These are phyloP conservation scores for Nicator chloris DNA, from an alignment of 2,113 vertebrate species.

Conservation along the genomic window DNA sequence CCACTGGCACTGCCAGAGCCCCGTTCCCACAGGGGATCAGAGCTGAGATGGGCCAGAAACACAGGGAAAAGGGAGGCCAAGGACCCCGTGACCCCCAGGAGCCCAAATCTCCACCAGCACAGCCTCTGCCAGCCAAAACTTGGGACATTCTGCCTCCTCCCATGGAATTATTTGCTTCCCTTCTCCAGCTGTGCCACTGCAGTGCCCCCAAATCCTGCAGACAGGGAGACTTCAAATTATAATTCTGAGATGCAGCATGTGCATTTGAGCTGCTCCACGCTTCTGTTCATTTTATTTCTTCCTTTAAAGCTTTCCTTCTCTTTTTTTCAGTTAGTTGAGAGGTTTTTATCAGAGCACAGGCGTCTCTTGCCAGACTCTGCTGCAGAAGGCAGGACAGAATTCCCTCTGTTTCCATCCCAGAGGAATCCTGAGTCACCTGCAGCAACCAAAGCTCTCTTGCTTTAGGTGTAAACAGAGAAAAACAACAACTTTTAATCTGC, in stretches of 20 bases:
- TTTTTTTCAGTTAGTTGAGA: background rate
- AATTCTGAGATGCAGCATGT: rapidly evolving
- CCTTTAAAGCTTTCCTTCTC: background rate
- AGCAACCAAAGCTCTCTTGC: background rate
- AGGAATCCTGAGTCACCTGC: background rate
- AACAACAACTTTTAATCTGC: background rate
- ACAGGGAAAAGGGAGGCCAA: background rate
- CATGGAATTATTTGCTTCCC: rapidly evolving
- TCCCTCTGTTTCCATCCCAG: background rate
- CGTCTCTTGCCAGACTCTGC: background rate
- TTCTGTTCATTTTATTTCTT: background rate
- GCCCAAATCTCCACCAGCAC: background rate
- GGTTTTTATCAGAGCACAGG: background rate
- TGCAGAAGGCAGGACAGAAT: background rate
- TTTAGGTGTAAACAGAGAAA: slow-evolving; percentile 19
- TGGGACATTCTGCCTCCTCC: background rate
- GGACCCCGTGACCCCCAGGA: background rate
- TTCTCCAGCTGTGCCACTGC: background rate
- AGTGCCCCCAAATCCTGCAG: background rate
- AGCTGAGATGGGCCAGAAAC: background rate
- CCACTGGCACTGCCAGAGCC: background rate
- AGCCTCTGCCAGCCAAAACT: no score
- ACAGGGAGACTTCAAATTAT: background rate
- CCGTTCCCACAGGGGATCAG: rapidly evolving
- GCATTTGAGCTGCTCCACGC: background rate